These are phyloP conservation scores for Calidris pugnax DNA, from an alignment of 2,113 vertebrate species.

Conservation along the genomic window DNA sequence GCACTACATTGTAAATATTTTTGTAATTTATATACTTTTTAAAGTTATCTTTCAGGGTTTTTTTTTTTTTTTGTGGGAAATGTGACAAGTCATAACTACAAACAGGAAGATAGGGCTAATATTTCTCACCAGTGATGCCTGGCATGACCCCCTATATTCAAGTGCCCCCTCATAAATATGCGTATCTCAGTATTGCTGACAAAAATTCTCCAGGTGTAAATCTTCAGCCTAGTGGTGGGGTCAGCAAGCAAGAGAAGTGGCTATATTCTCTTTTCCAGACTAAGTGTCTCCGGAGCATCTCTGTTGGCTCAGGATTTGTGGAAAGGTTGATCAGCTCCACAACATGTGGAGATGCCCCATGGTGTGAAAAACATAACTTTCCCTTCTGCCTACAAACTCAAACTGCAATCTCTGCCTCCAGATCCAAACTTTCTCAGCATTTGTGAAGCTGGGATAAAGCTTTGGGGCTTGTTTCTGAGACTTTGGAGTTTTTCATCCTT, in stretches of 20 bases:
- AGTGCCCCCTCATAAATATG: background rate
- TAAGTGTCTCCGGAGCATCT: background rate
- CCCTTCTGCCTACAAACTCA: background rate
- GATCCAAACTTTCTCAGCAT: background rate
- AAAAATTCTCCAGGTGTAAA: background rate
- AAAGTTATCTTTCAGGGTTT: background rate
- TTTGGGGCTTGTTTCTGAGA: background rate
- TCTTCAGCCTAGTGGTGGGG: background rate
- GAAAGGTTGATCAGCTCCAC: background rate
- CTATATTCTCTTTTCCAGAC: background rate
- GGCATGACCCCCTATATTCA: background rate
- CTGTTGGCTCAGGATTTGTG: background rate
- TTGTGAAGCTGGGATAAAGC: background rate
- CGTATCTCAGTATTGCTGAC: background rate
- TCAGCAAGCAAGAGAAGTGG: background rate
- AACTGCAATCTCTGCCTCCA: background rate
- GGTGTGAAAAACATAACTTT: background rate
- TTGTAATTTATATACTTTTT: background rate
- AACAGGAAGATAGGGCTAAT: background rate
- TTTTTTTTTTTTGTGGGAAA: background rate
- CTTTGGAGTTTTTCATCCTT: conserved; percentile 1
- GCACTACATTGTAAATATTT: background rate
- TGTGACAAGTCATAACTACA: background rate
- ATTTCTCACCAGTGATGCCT: background rate
- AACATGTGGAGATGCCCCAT: background rate